Conservation (phyloP, 2,797 vertebrate genomes). For the Coranthus polyacanthus region DNA sequence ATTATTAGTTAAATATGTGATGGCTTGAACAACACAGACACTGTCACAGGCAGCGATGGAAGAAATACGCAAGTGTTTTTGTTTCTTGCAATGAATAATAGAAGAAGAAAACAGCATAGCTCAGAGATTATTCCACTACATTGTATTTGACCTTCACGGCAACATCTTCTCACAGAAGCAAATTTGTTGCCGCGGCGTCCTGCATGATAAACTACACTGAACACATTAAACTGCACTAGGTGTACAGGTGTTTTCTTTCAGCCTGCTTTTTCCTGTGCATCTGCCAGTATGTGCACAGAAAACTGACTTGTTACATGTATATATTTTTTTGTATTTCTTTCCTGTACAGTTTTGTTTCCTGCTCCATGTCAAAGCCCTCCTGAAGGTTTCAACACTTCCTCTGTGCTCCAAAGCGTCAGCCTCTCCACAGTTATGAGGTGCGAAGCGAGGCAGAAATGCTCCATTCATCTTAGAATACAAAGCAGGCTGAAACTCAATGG, state of each 20-base stretch:
- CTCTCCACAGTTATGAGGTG: slow-evolving; percentile 81
- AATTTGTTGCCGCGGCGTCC: neutral
- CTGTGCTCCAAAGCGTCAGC: slow-evolving; percentile 70
- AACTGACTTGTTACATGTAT: neutral
- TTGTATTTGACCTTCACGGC: no score
- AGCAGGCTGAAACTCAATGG: slow-evolving; percentile 65
- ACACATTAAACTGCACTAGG: no score
- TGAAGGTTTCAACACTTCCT: slow-evolving; percentile 23
- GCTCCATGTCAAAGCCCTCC: slow-evolving; percentile 54
- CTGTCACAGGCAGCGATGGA: neutral
- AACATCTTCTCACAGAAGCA: neutral
- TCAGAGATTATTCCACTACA: neutral
- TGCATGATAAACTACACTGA: no score
- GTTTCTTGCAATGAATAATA: neutral
- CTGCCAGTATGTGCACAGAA: neutral
- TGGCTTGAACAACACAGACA: no score
- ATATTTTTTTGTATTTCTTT: neutral
- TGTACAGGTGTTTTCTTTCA: no score
- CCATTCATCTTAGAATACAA: slow-evolving; percentile 70
- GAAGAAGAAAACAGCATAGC: neutral
- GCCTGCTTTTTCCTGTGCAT: neutral
- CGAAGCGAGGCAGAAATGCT: slow-evolving; percentile 73
- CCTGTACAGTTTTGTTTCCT: slow-evolving; percentile 51
- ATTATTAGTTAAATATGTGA: neutral
- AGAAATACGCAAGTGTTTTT: neutral